Evolutionary conservation across 2,113 vertebrate genomes (phyloP).

Genomic region (Stomatorhinus ivindoensis): DNA sequence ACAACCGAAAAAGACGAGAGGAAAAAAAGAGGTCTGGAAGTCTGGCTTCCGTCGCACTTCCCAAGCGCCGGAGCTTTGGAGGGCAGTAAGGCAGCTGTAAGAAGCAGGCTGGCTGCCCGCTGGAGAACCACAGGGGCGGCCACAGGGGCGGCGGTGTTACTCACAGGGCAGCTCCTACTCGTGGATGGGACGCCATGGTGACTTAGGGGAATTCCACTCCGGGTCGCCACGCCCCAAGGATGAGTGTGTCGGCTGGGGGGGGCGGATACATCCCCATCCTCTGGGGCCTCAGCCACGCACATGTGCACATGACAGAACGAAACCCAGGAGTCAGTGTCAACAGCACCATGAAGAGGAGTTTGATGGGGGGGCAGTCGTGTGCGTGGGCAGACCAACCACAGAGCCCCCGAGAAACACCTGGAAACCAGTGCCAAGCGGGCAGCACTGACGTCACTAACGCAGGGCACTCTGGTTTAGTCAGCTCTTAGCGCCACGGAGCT

Average conservation of each 20-base stretch:
- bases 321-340: not conserved
- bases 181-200: not conserved
- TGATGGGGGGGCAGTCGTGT: not conserved
- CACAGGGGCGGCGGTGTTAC: no score
- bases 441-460: not conserved
- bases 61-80: not conserved
- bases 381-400: not conserved
- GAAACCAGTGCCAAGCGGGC: not conserved
- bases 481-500: not conserved
- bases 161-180: conserved; percentile 4
- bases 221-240: not conserved
- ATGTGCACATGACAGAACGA: not conserved
- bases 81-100: not conserved
- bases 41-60: not conserved
- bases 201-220: conserved; percentile 1
- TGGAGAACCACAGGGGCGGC: not conserved
- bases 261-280: no score
- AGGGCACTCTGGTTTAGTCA: not conserved
- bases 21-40: not conserved
- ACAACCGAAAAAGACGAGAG: not conserved
- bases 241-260: not conserved
- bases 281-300: no score
- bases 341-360: not conserved
- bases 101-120: not conserved
- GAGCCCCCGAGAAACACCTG: not conserved